These are phyloP conservation scores for Sphinx pinastri DNA, from an alignment of 2,888 invertebrate species.

Conservation along the genomic window DNA sequence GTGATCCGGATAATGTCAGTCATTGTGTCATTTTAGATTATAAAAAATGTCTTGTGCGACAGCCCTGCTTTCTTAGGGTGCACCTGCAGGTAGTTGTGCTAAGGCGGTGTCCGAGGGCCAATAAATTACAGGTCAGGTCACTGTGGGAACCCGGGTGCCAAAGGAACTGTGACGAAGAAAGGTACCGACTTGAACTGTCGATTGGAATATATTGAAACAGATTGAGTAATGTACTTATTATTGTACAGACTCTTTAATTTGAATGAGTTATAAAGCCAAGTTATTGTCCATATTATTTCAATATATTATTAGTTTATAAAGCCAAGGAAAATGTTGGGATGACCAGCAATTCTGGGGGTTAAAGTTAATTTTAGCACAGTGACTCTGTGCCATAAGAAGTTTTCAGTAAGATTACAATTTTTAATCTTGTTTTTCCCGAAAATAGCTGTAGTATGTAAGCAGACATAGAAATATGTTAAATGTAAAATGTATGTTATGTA, in stretches of 20 bases:
- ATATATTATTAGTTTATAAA: no score
- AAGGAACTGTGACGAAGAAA: constrained; percentile 65
- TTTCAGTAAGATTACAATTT: no score
- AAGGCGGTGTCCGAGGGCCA: constrained; percentile 63
- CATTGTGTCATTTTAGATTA: not conserved
- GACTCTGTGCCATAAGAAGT: no score
- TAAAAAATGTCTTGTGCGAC: constrained; percentile 34
- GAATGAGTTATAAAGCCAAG: no score
- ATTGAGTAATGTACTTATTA: not conserved
- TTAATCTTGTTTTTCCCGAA: no score
- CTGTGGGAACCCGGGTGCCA: constrained; percentile 74
- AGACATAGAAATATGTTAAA: no score
- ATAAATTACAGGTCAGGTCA: constrained; percentile 82
- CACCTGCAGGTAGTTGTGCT: constrained; percentile 76
- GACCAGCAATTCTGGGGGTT: no score
- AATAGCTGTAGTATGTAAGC: no score
- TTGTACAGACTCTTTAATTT: not conserved
- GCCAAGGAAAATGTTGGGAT: no score
- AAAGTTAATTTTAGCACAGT: no score
- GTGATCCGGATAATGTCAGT: not conserved
- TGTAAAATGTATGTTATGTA: no score
- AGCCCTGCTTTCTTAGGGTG: constrained; percentile 73
- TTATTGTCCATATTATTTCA: no score
- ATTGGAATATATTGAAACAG: constrained; percentile 33
- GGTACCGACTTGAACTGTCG: constrained; percentile 39